These are phyloP conservation scores for Sarcoramphus papa DNA, from an alignment of 2,797 vertebrate species.

Conservation along the genomic window DNA sequence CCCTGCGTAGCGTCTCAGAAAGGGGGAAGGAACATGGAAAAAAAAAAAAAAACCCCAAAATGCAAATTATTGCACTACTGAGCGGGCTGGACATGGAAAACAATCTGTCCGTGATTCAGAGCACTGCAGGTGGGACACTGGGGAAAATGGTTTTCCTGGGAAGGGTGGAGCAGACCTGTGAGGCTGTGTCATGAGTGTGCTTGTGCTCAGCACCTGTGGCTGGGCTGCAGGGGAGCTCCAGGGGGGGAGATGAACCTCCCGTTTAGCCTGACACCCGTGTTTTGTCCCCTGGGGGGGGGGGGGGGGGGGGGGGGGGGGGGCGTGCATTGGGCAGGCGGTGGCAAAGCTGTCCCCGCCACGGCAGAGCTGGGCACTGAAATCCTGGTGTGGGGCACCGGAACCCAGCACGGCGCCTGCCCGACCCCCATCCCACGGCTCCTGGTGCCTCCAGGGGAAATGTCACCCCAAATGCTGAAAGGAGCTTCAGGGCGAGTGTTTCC, in stretches of 20 bases:
- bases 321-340: fast-evolving
- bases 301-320: no score
- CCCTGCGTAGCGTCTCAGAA: background rate
- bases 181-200: background rate
- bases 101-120: background rate
- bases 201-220: background rate
- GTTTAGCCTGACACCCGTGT: fast-evolving
- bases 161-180: background rate
- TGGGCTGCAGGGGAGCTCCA: fast-evolving
- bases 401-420: fast-evolving
- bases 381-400: background rate
- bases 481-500: background rate
- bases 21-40: background rate
- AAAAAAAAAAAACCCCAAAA: background rate
- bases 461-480: background rate
- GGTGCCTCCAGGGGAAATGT: background rate
- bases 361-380: background rate
- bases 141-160: background rate
- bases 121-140: no score
- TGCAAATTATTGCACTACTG: background rate
- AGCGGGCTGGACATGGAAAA: background rate
- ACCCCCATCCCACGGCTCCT: background rate
- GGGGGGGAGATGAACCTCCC: background rate
- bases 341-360: fast-evolving
- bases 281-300: background rate